Evolutionary conservation across 2,888 invertebrate genomes (phyloP), one percentile per base, ranked within the genome.

Genomic region (Odontomyia ornata): DNA sequence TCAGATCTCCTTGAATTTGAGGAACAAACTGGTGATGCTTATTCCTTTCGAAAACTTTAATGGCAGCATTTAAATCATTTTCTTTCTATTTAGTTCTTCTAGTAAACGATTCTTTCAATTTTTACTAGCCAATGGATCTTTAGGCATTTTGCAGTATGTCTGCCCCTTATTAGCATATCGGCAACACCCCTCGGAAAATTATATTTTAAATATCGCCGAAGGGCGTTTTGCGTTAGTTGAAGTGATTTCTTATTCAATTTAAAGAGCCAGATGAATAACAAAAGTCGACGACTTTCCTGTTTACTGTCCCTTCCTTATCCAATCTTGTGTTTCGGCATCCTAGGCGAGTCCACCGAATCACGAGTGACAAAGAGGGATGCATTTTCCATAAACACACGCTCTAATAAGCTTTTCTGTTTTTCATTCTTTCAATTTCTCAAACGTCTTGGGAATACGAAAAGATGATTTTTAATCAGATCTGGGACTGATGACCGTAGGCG

Each of bases 391-490:
- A 71, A 46, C 47, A 27, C 25, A 47, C 46, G 69, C 52, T 71
- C 47, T 71, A 71, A 71, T 71, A 71, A 71, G 47, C 69, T 71
- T 47, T n/a, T 36, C 64, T 25, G 13, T 30, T 64, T 36, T 64
- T 64, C 69, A 23, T 47, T 46, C 64, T 13, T 11, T n/a, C 30
- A 11, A 18, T 27, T 28, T 25, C 5, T 5, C 28, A 11, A 64
- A 28, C 5, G 30, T 64, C 21, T 36, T 46, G 67, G 18, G 46
- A 67, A 23, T 52, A 25, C 47, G 15, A 23, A 52, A 72, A 57
- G 72, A 72, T 56, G 56, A 72, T 56, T 72, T 72, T 72, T 72
- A 72, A 72, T 56, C 56, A 72, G 72, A 72, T 72, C 72, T 72
- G 72, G 72, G 72, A 72, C 72, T 27, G 28, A 18, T 57, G 56